phyloP scores from a whole-genome alignment of 2,888 invertebrate genomes.

The Melipona beecheii region DNA sequence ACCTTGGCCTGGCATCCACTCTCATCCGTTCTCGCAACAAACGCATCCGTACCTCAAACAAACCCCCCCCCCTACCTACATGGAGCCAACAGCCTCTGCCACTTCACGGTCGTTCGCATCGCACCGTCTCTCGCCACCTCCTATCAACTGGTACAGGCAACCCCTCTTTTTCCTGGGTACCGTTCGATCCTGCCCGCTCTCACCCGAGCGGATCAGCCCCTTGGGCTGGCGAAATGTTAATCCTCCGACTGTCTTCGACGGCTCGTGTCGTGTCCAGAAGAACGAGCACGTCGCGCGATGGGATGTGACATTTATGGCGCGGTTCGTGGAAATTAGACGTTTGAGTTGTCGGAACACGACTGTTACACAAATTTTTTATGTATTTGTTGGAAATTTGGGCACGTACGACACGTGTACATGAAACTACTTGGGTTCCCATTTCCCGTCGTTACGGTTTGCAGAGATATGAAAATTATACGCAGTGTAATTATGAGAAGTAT shows the following conservation, averaged over 20 bases:
- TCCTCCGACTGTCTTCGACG: slow-evolving; percentile 31
- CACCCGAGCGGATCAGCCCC: slow-evolving; percentile 24
- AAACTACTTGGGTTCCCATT: too few relatives aligned
- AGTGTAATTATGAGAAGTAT: too few relatives aligned
- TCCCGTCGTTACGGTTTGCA: too few relatives aligned
- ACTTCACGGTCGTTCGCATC: slow-evolving; percentile 56
- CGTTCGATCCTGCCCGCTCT: slow-evolving; percentile 17
- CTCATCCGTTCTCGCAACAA: slow-evolving; percentile 61
- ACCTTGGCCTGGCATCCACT: slow-evolving; percentile 46
- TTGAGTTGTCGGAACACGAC: too few relatives aligned
- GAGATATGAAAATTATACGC: too few relatives aligned
- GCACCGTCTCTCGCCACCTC: slow-evolving; percentile 27
- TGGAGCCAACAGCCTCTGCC: slow-evolving; percentile 42
- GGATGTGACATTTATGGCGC: neutral
- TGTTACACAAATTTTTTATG: too few relatives aligned
- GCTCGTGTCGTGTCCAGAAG: neutral
- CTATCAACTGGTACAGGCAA: neutral
- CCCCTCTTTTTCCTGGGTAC: slow-evolving; percentile 2
- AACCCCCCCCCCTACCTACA: slow-evolving; percentile 17
- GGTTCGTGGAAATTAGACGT: neutral
- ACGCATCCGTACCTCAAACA: slow-evolving; percentile 63
- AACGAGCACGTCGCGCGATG: neutral
- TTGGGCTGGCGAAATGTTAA: slow-evolving; percentile 40
- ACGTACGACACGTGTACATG: too few relatives aligned
- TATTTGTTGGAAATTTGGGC: too few relatives aligned